phyloP scores from a whole-genome alignment of 2,888 invertebrate genomes.

The Apotomis capreana region DNA sequence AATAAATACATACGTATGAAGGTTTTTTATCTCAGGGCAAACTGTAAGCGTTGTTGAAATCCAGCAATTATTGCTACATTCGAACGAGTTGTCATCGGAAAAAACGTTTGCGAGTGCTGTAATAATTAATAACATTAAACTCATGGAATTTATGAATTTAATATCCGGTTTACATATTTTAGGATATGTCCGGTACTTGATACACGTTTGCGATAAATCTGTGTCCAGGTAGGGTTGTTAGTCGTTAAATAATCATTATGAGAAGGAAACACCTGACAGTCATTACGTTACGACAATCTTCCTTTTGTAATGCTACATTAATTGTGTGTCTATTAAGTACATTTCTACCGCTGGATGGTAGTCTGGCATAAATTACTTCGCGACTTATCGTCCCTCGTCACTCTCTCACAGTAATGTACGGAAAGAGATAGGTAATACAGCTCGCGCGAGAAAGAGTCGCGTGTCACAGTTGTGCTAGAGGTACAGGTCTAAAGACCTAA shows the following conservation, averaged over 20 bases:
- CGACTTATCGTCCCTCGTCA: no score
- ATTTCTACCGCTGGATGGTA: no score
- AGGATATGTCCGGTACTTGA: constrained; percentile 3
- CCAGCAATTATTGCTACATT: not conserved
- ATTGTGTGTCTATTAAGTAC: no score
- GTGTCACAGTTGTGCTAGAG: no score
- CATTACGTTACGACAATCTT: not conserved
- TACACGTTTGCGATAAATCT: constrained; percentile 13
- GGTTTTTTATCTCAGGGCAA: not conserved
- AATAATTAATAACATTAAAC: constrained; percentile 17
- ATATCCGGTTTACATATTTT: constrained; percentile 2
- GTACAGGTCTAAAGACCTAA: no score
- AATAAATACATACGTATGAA: not conserved
- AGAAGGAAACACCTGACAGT: not conserved
- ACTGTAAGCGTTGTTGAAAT: not conserved
- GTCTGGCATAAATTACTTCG: no score
- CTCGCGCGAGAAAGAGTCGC: no score
- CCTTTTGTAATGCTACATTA: not conserved
- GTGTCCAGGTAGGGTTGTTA: not conserved
- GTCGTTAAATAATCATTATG: constrained; percentile 12
- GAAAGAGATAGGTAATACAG: no score
- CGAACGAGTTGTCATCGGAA: not conserved
- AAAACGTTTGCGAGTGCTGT: not conserved
- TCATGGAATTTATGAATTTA: constrained; percentile 11
- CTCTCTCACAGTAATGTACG: no score